A percentile compares a stretch with the other conserved stretches of the same genome.
These are phyloP conservation scores for Cassiopea xamachana DNA, from an alignment of 30 jellyfish, hydroid and myxozoan genomes.

Conservation along the genomic window DNA sequence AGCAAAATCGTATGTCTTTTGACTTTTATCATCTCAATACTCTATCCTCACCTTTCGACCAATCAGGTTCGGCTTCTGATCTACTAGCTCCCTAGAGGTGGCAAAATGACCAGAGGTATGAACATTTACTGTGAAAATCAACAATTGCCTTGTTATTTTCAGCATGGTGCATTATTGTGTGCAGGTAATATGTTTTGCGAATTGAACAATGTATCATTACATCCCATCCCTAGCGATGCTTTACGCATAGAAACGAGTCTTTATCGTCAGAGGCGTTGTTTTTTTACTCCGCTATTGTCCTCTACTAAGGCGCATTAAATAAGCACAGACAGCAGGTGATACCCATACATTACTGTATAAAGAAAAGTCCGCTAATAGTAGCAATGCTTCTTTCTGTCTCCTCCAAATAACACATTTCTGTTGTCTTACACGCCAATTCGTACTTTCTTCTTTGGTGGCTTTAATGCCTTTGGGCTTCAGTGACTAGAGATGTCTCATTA, in stretches of 20 bases:
- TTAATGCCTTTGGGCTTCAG: neutral
- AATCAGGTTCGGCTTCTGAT: slow-evolving; percentile 32
- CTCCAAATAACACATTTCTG: neutral
- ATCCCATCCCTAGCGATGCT: slow-evolving; percentile 27
- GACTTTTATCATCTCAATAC: slow-evolving; percentile 58
- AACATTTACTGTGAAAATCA: slow-evolving; percentile 39
- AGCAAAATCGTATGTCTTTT: slow-evolving; percentile 5
- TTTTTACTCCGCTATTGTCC: neutral
- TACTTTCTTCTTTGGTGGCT: neutral
- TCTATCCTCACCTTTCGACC: slow-evolving; percentile 76
- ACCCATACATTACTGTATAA: neutral
- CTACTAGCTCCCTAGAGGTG: slow-evolving; percentile 68
- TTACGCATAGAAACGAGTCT: slow-evolving; percentile 14
- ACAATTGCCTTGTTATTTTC: slow-evolving; percentile 40
- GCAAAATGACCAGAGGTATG: slow-evolving; percentile 62
- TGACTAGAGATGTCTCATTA: neutral
- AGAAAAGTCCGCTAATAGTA: neutral
- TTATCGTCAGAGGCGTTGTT: slow-evolving; percentile 17
- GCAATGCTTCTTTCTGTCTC: slow-evolving; percentile 4
- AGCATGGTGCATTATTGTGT: slow-evolving; percentile 55
- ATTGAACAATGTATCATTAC: slow-evolving; percentile 40
- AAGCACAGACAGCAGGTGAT: slow-evolving; percentile 7
- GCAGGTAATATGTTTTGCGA: slow-evolving; percentile 18
- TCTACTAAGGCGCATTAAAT: neutral
- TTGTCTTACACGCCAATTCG: neutral